Conservation (phyloP, 2,797 vertebrate species). For the Tinamus major region DNA sequence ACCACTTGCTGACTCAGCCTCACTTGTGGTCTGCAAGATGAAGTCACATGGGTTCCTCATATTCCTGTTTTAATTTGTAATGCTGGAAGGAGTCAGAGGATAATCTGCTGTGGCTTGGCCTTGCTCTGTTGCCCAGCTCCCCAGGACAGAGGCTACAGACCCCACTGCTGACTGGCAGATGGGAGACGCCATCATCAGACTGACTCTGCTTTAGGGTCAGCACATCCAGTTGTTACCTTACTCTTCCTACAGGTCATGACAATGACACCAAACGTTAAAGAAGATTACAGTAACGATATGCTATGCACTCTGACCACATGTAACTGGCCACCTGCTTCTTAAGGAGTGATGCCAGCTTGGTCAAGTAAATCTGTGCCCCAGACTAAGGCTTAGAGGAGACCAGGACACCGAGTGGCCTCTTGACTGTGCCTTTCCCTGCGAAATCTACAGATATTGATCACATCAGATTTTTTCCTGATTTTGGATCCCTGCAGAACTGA, state of each 20-base stretch:
- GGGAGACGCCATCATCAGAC: neutral
- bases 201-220: neutral
- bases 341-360: neutral
- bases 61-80: conserved; percentile 41
- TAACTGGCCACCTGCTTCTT: neutral
- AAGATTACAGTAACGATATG: neutral
- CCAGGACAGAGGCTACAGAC: neutral
- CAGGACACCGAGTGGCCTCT: neutral
- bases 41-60: conserved; percentile 28
- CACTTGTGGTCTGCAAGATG: conserved; percentile 61
- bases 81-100: neutral
- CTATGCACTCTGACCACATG: neutral
- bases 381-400: neutral
- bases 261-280: neutral
- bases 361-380: neutral
- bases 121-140: neutral
- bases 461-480: neutral
- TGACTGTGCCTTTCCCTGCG: neutral
- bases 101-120: neutral
- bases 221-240: neutral
- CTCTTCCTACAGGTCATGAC: neutral
- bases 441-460: neutral
- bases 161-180: neutral
- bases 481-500: neutral
- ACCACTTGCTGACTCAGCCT: conserved; percentile 64